phyloP scores from a whole-genome alignment of 2,113 vertebrate species.

The Caranx ignobilis region DNA sequence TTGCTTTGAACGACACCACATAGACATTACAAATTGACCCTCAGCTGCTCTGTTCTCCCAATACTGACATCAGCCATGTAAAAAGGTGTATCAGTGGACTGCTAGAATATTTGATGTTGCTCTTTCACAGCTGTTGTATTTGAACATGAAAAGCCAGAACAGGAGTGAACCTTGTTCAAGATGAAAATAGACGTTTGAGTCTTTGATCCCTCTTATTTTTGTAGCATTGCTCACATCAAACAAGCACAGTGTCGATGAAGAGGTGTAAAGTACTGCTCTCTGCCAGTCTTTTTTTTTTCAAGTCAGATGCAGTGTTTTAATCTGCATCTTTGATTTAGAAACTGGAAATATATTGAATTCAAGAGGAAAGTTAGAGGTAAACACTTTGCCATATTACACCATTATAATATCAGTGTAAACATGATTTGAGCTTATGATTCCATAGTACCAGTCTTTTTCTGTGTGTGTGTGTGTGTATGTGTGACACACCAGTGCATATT shows the following conservation, averaged over 20 bases:
- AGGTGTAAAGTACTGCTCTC: neutral
- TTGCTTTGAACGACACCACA: no score
- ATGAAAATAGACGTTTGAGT: neutral
- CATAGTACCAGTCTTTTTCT: neutral
- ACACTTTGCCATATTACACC: neutral
- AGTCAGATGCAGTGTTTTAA: neutral
- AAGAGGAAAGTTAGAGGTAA: no score
- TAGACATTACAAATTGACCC: no score
- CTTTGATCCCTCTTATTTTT: slow-evolving; percentile 5
- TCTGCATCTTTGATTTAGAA: neutral
- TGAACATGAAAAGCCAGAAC: neutral
- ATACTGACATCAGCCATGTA: no score
- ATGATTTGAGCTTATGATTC: neutral
- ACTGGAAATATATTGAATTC: neutral
- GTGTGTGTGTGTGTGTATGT: neutral
- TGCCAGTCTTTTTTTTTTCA: neutral
- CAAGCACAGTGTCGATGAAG: neutral
- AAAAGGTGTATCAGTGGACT: no score
- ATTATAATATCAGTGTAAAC: neutral
- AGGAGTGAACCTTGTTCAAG: neutral
- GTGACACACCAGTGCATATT: no score
- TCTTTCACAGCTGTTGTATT: neutral
- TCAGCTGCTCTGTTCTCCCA: no score
- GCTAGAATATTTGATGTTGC: neutral
- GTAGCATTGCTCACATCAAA: slow-evolving; percentile 5